A percentile compares a stretch with the other conserved stretches of the same genome.
Evolutionary conservation across 2,113 vertebrate genomes (phyloP).

Genomic region (Dromiciops gliroides): DNA sequence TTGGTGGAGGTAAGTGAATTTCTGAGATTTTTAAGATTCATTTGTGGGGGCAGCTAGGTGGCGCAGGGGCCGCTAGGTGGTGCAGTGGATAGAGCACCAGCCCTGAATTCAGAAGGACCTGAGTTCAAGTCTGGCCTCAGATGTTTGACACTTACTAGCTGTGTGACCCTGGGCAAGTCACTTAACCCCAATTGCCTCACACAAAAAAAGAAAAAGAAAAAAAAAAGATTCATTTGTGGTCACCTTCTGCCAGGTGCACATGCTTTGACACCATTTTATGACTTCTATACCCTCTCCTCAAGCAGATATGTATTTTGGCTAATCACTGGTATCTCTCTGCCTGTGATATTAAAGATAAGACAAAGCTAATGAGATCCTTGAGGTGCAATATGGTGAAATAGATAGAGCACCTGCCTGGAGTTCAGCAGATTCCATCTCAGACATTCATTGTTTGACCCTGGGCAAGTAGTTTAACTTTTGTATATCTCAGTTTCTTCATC

Average conservation of each 20-base stretch:
- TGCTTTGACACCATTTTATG: neutral
- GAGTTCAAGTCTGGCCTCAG: too few species aligned
- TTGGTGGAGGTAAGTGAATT: neutral
- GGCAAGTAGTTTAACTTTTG: neutral
- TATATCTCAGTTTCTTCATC: neutral
- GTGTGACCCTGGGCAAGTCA: too few species aligned
- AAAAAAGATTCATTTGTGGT: neutral
- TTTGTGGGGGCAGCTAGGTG: too few species aligned
- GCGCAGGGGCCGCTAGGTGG: too few species aligned
- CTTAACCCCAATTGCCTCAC: too few species aligned
- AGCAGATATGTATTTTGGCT: neutral
- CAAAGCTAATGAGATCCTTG: neutral
- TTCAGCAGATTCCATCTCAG: neutral
- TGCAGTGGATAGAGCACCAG: too few species aligned
- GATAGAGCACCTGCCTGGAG: neutral
- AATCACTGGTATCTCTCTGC: neutral
- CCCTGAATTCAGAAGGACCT: too few species aligned
- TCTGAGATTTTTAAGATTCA: neutral
- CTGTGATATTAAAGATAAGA: neutral
- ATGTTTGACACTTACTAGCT: too few species aligned
- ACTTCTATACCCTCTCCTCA: neutral
- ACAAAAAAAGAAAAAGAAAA: too few species aligned
- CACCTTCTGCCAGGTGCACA: neutral
- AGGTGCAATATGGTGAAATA: neutral
- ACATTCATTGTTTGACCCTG: neutral